Conservation (phyloP, 2,797 vertebrate species). For the Acanthurus leucopareius region DNA sequence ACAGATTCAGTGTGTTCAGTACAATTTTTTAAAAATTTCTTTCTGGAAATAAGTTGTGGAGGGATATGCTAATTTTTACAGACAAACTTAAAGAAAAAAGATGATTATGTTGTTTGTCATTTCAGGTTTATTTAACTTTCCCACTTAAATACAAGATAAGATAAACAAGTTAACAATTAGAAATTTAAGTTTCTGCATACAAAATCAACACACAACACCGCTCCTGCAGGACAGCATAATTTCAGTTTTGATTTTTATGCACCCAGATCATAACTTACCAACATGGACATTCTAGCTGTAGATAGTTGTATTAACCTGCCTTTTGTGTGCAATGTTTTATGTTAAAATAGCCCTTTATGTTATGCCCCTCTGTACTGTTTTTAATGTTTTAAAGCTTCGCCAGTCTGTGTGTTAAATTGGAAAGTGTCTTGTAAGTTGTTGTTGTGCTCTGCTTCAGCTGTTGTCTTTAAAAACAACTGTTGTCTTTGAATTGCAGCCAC, state of each 20-base stretch:
- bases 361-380: slow-evolving; percentile 59
- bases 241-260: neutral
- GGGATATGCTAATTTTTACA: neutral
- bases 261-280: neutral
- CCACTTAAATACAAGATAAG: too few relatives aligned
- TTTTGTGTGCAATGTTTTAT: slow-evolving; percentile 48
- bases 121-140: too few relatives aligned
- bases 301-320: slow-evolving; percentile 24
- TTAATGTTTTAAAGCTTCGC: slow-evolving; percentile 62
- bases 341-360: slow-evolving; percentile 57
- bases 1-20: neutral
- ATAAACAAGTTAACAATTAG: neutral
- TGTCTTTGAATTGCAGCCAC: slow-evolving; percentile 83
- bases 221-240: neutral
- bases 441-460: slow-evolving; percentile 78
- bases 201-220: neutral
- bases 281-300: neutral
- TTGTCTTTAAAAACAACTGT: slow-evolving; percentile 79
- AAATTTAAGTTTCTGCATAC: neutral
- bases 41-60: neutral
- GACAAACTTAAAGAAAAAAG: too few relatives aligned
- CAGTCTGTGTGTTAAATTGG: slow-evolving; percentile 59
- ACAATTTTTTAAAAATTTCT: neutral
- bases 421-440: slow-evolving; percentile 67
- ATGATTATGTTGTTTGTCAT: too few relatives aligned